Conservation (phyloP, 2,888 invertebrate species). For the Trachelus troglodyta region DNA sequence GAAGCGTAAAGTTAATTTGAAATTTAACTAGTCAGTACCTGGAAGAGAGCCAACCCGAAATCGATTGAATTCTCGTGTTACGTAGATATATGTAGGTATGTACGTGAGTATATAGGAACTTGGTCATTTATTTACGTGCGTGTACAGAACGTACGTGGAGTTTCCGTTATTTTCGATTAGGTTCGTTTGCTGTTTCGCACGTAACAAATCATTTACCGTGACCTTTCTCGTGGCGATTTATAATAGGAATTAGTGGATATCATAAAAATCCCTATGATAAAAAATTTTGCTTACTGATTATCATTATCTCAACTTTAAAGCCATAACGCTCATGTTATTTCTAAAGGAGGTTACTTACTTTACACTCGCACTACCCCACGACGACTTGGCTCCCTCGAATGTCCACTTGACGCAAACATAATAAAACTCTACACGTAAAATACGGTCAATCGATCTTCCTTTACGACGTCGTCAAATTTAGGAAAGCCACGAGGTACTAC, state of each 20-base stretch:
- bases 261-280: background rate
- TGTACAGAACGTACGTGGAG: slow-evolving; percentile 29
- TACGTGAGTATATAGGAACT: slow-evolving; percentile 6
- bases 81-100: slow-evolving; percentile 23
- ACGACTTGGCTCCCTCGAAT: slow-evolving; percentile 14
- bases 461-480: slow-evolving; percentile 28
- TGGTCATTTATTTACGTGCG: slow-evolving; percentile 51
- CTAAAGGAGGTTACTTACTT: background rate
- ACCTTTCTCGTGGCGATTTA: background rate
- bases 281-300: background rate
- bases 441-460: slow-evolving; percentile 28
- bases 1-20: slow-evolving; percentile 26
- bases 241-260: background rate
- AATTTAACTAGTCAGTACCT: slow-evolving; percentile 44
- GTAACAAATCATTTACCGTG: background rate
- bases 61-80: slow-evolving; percentile 41
- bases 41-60: slow-evolving; percentile 44
- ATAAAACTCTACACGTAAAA: slow-evolving; percentile 35
- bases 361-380: background rate
- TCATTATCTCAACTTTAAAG: background rate
- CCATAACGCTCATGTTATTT: background rate
- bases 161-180: background rate
- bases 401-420: slow-evolving; percentile 29
- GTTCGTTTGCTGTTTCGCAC: background rate
- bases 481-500: slow-evolving; percentile 8